phyloP scores from a whole-genome alignment of 2,113 vertebrate genomes.

The Colius striatus region DNA sequence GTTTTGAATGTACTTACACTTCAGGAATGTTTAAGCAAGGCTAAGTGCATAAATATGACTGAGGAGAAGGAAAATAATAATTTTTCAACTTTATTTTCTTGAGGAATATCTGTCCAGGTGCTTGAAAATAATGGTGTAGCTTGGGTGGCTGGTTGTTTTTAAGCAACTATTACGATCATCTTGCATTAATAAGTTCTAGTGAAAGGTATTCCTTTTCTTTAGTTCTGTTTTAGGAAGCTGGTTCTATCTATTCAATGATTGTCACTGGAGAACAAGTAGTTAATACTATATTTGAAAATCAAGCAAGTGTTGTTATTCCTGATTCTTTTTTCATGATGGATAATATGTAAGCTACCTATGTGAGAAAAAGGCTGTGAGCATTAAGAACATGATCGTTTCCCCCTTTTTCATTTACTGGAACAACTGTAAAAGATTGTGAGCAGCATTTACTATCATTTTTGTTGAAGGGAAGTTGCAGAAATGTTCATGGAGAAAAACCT shows the following conservation, averaged over 20 bases:
- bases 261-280: not conserved
- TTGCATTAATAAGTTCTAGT: not conserved
- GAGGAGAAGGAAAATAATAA: constrained; percentile 2
- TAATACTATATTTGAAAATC: not conserved
- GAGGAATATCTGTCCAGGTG: not conserved
- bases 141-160: not conserved
- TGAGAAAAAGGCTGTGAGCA: not conserved
- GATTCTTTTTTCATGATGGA: not conserved
- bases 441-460: not conserved
- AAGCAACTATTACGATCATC: not conserved
- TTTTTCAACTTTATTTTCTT: not conserved
- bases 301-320: not conserved
- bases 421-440: not conserved
- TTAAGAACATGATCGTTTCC: not conserved
- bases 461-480: not conserved
- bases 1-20: constrained; percentile 42
- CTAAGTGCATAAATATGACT: not conserved
- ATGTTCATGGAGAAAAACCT: not conserved
- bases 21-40: constrained; percentile 10
- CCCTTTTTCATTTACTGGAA: not conserved
- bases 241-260: not conserved
- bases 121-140: not conserved
- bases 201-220: not conserved
- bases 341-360: not conserved
- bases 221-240: not conserved